Conservation (phyloP, 2,113 vertebrate species). For the Cavia porcellus region DNA sequence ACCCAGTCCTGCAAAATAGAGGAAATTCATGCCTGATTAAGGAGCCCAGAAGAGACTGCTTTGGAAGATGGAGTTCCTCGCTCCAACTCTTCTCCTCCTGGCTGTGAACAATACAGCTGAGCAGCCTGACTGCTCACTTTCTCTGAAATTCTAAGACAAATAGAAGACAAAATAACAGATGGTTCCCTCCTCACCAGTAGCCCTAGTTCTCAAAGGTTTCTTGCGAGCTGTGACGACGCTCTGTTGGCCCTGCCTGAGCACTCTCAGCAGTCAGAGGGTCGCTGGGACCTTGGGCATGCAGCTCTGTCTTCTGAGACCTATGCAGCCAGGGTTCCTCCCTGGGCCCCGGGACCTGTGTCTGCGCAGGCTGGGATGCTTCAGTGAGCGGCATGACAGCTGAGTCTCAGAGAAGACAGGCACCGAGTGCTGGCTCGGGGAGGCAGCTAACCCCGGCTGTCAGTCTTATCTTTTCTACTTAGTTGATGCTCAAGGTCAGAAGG, state of each 20-base stretch:
- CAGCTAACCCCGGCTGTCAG: not conserved
- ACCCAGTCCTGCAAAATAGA: not conserved
- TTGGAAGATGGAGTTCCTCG: not conserved
- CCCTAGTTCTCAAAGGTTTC: slow-evolving; percentile 50
- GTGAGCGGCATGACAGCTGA: not conserved
- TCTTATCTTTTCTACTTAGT: not conserved
- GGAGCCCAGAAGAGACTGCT: not conserved
- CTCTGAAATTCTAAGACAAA: slow-evolving; percentile 56
- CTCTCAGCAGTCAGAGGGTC: not conserved
- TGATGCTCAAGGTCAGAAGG: not conserved
- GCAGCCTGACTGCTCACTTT: slow-evolving; percentile 57
- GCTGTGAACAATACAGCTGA: slow-evolving; percentile 41
- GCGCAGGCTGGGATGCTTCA: not conserved
- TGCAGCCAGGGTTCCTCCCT: not conserved
- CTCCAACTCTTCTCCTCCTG: not conserved
- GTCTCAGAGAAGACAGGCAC: not conserved
- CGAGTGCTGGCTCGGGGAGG: not conserved
- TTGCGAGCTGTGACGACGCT: not conserved
- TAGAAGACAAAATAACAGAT: slow-evolving; percentile 67
- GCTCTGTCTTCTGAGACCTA: not conserved
- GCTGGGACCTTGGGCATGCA: not conserved
- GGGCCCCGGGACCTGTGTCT: not conserved
- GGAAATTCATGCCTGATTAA: not conserved
- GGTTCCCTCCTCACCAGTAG: not conserved
- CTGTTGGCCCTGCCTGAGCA: not conserved